phyloP scores from a whole-genome alignment of 2,797 vertebrate genomes.

The Notolabrus celidotus region DNA sequence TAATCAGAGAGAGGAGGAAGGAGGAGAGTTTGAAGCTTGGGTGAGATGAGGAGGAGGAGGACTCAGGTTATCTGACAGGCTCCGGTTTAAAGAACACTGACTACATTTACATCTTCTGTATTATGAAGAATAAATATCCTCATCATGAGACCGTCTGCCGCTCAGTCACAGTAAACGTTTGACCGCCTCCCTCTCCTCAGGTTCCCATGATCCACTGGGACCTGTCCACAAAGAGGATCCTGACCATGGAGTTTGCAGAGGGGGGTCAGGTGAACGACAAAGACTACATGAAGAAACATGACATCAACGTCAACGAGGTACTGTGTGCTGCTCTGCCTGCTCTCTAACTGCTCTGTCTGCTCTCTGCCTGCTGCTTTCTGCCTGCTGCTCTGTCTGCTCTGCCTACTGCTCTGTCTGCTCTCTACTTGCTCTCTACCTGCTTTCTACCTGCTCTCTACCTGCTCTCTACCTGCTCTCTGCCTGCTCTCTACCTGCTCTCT shows the following conservation, averaged over 20 bases:
- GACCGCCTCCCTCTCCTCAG: constrained; percentile 70
- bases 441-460: too few relatives aligned
- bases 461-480: too few relatives aligned
- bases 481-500: too few relatives aligned
- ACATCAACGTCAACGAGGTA: constrained; percentile 94
- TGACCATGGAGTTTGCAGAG: constrained; percentile 97
- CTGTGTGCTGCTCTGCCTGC: not conserved
- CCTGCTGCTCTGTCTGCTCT: too few relatives aligned
- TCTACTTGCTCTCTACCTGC: too few relatives aligned
- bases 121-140: not conserved
- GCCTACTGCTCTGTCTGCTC: too few relatives aligned
- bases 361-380: too few relatives aligned
- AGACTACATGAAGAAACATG: constrained; percentile 91
- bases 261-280: constrained; percentile 95
- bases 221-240: constrained; percentile 92
- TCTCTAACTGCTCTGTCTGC: too few relatives aligned
- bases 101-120: not conserved
- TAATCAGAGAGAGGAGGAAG: constrained; percentile 4
- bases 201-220: constrained; percentile 95
- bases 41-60: constrained; percentile 2
- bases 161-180: not conserved
- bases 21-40: constrained; percentile 11
- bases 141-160: not conserved
- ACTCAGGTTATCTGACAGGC: not conserved
- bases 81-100: not conserved